Percentiles rank a stretch among this genome's conserved stretches.
phyloP scores from a whole-genome alignment of 2,113 vertebrate genomes.

The Lophura nycthemera region DNA sequence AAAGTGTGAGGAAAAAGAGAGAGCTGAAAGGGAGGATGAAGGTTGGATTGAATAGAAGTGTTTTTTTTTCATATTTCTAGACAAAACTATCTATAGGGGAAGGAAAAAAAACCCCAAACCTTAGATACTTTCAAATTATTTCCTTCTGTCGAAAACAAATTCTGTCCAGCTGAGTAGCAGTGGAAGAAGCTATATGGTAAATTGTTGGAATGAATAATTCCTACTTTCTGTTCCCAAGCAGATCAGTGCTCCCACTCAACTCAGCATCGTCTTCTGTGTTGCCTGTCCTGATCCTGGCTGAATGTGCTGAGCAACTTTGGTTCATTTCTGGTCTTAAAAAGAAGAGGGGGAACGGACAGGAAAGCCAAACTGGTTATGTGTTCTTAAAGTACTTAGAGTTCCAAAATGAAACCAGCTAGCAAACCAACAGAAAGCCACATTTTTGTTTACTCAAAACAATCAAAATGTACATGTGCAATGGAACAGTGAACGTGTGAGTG shows the following conservation, averaged over 20 bases:
- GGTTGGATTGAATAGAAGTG: background rate
- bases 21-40: background rate
- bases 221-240: background rate
- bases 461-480: background rate
- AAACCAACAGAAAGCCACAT: background rate
- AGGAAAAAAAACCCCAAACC: too few species aligned
- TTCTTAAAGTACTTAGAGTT: background rate
- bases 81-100: background rate
- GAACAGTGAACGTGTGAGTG: background rate
- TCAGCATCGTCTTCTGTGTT: background rate
- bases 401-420: background rate
- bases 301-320: background rate
- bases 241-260: background rate
- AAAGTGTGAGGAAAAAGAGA: background rate
- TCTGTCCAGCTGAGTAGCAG: background rate
- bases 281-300: background rate
- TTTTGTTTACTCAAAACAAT: background rate
- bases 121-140: background rate
- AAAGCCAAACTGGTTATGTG: background rate
- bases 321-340: background rate
- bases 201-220: background rate
- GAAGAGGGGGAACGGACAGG: background rate
- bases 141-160: background rate
- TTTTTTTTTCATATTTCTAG: background rate
- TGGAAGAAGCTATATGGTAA: background rate